Percentiles rank a stretch among this genome's conserved stretches.
Conservation (phyloP, 2,113 vertebrate species). For the Planiliza haematocheilus region DNA sequence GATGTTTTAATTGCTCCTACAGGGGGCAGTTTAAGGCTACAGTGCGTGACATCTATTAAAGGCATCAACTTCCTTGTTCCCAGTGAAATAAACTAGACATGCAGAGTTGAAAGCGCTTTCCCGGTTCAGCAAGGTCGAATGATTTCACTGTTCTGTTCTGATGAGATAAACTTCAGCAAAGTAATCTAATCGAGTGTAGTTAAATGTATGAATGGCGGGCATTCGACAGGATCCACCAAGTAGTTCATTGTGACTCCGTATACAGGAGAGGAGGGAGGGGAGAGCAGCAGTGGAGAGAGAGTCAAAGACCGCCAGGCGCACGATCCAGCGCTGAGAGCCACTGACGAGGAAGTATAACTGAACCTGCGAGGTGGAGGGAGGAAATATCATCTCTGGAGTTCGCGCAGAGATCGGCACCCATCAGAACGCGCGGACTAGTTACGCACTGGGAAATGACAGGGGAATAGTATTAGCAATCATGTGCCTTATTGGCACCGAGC, state of each 20-base stretch:
- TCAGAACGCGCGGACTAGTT: not conserved
- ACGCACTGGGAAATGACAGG: constrained; percentile 44
- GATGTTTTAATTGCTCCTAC: constrained; percentile 48
- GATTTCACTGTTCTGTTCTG: not conserved
- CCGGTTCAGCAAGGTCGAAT: not conserved
- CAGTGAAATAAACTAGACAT: not conserved
- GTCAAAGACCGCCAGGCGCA: constrained; percentile 22
- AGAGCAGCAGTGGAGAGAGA: constrained; percentile 14
- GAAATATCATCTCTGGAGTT: constrained; percentile 11
- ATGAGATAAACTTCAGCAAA: not conserved
- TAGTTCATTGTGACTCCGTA: constrained; percentile 19
- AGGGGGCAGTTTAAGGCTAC: constrained; percentile 64
- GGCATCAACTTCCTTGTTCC: constrained; percentile 57
- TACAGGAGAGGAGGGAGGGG: constrained; percentile 29
- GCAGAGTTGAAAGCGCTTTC: not conserved
- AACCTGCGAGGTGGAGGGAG: constrained; percentile 30
- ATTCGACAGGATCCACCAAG: constrained; percentile 34
- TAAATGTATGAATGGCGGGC: constrained; percentile 60
- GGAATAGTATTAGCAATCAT: constrained; percentile 44
- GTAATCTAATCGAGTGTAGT: constrained; percentile 61
- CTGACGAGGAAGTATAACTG: constrained; percentile 70
- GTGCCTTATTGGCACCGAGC: constrained; percentile 67
- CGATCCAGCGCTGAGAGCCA: constrained; percentile 38
- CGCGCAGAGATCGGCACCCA: constrained; percentile 6
- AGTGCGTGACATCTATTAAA: constrained; percentile 6